These are phyloP conservation scores for Thaumetopoea pityocampa DNA, from an alignment of 1,140 invertebrate species.

Conservation along the genomic window DNA sequence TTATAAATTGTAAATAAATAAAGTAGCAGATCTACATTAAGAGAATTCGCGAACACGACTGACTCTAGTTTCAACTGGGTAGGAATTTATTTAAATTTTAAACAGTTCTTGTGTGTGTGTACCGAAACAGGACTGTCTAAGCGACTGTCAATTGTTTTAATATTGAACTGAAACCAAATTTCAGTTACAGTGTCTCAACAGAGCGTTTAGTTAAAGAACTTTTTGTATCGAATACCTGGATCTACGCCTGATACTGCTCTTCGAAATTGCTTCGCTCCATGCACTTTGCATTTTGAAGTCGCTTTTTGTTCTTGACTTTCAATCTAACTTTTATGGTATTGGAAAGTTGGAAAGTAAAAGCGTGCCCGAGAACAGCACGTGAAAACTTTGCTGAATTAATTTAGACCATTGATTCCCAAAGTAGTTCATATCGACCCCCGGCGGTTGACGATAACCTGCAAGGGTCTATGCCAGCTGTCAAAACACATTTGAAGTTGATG, in stretches of 20 bases:
- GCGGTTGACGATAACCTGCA: no score
- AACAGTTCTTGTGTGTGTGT: neutral
- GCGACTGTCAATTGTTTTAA: slow-evolving; percentile 12
- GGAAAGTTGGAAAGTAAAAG: slow-evolving; percentile 2
- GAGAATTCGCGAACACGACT: no score
- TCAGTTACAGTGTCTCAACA: slow-evolving; percentile 1
- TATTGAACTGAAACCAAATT: slow-evolving; percentile 3
- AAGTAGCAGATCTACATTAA: no score
- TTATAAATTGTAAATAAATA: no score
- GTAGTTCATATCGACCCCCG: no score
- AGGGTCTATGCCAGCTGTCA: no score
- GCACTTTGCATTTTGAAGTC: slow-evolving; percentile 23
- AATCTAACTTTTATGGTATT: slow-evolving; percentile 19
- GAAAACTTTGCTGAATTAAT: no score
- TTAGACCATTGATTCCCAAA: no score
- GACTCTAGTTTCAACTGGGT: no score
- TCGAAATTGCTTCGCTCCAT: slow-evolving; percentile 22
- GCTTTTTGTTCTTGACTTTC: slow-evolving; percentile 15
- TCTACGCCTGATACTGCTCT: slow-evolving; percentile 12
- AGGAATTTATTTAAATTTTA: neutral
- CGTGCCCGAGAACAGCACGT: neutral
- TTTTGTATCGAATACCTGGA: slow-evolving; percentile 21
- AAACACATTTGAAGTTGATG: no score
- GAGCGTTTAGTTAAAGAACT: slow-evolving; percentile 19
- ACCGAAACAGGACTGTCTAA: neutral